A percentile compares a stretch with the other conserved stretches of the same genome.
Conservation (phyloP, 2,113 vertebrate species). For the Thunnus maccoyii region DNA sequence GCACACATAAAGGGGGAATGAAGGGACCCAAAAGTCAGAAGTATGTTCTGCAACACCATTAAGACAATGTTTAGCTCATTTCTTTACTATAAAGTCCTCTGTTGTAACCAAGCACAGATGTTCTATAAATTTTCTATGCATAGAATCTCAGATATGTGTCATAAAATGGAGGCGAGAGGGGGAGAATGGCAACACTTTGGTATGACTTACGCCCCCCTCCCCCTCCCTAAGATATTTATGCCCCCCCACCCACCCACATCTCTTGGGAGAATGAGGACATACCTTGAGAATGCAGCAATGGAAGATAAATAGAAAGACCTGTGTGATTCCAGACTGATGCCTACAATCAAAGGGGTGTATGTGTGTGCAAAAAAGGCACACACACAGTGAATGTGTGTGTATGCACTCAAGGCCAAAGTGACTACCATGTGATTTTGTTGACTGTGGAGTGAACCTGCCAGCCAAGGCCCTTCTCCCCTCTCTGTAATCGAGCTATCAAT, state of each 20-base stretch:
- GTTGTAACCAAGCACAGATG: conserved; percentile 63
- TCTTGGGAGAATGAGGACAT: conserved; percentile 61
- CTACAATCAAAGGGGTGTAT: background rate
- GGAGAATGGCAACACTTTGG: conserved; percentile 48
- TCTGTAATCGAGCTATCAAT: conserved; percentile 72
- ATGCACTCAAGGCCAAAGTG: conserved; percentile 2
- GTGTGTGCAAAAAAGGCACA: background rate
- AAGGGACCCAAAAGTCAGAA: conserved; percentile 28
- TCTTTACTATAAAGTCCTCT: conserved; percentile 31
- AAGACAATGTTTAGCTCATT: conserved; percentile 24
- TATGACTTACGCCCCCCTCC: conserved; percentile 45
- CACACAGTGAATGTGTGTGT: background rate
- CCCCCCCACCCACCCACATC: conserved; percentile 23
- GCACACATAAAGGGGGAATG: conserved; percentile 6
- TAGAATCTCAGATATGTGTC: conserved; percentile 54
- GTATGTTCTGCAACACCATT: conserved; percentile 17
- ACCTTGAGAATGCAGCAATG: conserved; percentile 56
- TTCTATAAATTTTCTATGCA: conserved; percentile 45
- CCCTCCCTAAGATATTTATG: conserved; percentile 34
- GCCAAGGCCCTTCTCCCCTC: conserved; percentile 44
- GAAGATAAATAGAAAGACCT: conserved; percentile 50
- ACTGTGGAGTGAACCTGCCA: conserved; percentile 44
- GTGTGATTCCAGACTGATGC: conserved; percentile 39
- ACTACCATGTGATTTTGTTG: conserved; percentile 43
- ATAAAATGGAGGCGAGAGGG: conserved; percentile 58